Conservation (phyloP, 2,888 invertebrate genomes). For the Philhelius pedissequus region DNA sequence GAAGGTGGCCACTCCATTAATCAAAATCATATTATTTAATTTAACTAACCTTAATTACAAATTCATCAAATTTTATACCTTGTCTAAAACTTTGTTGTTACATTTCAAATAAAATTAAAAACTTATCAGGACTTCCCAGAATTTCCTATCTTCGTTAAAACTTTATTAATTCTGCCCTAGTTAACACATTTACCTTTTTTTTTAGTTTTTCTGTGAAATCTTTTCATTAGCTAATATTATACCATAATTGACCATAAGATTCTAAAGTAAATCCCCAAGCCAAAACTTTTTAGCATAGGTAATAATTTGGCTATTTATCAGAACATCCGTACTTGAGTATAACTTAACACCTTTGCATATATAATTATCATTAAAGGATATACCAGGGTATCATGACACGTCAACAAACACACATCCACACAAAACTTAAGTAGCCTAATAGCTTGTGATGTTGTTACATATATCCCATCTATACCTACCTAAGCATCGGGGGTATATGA, state of each 20-base stretch:
- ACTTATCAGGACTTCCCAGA: background rate
- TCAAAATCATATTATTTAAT: no score
- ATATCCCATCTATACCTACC: background rate
- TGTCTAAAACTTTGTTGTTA: no score
- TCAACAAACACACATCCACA: background rate
- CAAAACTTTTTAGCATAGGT: constrained; percentile 45
- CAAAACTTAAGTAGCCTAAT: constrained; percentile 19
- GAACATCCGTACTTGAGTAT: constrained; percentile 19
- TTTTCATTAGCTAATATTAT: background rate
- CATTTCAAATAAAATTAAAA: background rate
- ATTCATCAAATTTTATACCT: no score
- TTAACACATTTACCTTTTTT: background rate
- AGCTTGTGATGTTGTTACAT: background rate
- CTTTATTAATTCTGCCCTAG: background rate
- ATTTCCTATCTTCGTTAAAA: background rate
- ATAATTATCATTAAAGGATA: constrained; percentile 4
- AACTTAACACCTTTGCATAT: constrained; percentile 38
- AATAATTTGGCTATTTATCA: constrained; percentile 21
- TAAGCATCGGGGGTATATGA: no score
- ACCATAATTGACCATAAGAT: constrained; percentile 5
- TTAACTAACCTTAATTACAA: no score
- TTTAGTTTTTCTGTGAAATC: background rate
- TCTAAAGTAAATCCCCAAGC: constrained; percentile 5
- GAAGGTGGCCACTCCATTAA: no score
- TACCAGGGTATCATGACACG: constrained; percentile 1